Base-by-base conservation (phyloP, 2,113 vertebrate genomes). In the Hippopotamus amphibius region DNA sequence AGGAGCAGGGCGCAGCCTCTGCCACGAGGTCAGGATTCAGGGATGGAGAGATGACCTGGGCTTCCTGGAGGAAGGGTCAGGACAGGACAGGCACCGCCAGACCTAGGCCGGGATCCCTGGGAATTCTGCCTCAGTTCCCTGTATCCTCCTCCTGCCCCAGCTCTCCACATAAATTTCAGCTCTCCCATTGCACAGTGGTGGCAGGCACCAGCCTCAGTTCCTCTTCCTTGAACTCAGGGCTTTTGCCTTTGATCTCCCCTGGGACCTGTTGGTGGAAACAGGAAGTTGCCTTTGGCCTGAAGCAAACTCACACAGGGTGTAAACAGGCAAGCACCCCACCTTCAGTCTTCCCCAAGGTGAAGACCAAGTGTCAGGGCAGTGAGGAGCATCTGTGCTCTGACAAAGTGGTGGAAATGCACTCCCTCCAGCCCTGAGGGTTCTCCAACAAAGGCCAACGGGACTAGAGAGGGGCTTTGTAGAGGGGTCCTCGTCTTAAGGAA, bases 281-380 rank as follows among this genome's bases (percentile, higher is more conserved):
- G 97, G 98, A 98, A 98, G 97, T 98, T 43, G 86, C 96, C 94
- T 97, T 93, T 88, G 96, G 96, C 97, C 96, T 61, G 96, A 92
- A 97, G 96, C 98, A 96, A 85, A 96, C 77, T 81, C 77, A 81
- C 30, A 48, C 87, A 68, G 80, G 93, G 90, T 93, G 90, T 97
- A 93, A 95, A 97, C 76, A 97, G 87, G 68, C 84, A 33, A 61
- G 89, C 46, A 92, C 55, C 65, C 90, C 95, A 86, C 71, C 93
- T 86, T 9, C 33, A 17, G 55, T 76, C 88, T 86, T 74, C 95
- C 76, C 85, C 53, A n/a, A 57, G 19, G n/a, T n/a, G 41, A 48
- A 88, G 65, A 43, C 12, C 15, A 7, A 16, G 46, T 10, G 55
- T 65, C 72, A 69, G 48, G 19, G 21, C 37, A 22, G 46, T 15